Percentiles rank a stretch among this genome's conserved stretches.
Evolutionary conservation across 2,113 vertebrate genomes (phyloP).

Genomic region (Halichoerus grypus): DNA sequence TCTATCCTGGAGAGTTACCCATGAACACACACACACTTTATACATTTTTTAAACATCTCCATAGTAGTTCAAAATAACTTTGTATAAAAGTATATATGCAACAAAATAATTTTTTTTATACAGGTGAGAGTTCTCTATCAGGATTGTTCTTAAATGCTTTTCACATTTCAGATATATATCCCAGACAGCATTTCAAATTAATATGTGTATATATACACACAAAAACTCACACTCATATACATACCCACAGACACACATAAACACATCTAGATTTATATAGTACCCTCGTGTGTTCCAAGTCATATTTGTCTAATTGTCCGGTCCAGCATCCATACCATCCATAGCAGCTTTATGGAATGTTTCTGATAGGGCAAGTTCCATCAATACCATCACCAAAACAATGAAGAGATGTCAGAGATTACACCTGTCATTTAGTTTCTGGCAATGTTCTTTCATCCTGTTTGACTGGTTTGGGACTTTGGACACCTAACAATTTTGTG

Average conservation of each 20-base stretch:
- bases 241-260: background rate
- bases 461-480: background rate
- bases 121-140: background rate
- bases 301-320: background rate
- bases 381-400: background rate
- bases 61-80: background rate
- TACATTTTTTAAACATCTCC: background rate
- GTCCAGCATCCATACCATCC: background rate
- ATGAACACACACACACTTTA: background rate
- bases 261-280: background rate
- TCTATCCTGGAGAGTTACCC: background rate
- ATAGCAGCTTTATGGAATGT: background rate
- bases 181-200: background rate
- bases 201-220: background rate
- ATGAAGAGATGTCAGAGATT: background rate
- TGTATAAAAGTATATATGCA: background rate
- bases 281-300: background rate
- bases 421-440: background rate
- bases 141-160: background rate
- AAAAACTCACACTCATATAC: background rate
- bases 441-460: background rate
- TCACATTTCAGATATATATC: background rate
- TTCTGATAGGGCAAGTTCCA: background rate
- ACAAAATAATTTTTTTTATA: background rate
- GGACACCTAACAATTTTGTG: background rate